Base-by-base conservation (phyloP, 53 echinoderm and acorn worm genomes). In the Paracentrotus lividus region DNA sequence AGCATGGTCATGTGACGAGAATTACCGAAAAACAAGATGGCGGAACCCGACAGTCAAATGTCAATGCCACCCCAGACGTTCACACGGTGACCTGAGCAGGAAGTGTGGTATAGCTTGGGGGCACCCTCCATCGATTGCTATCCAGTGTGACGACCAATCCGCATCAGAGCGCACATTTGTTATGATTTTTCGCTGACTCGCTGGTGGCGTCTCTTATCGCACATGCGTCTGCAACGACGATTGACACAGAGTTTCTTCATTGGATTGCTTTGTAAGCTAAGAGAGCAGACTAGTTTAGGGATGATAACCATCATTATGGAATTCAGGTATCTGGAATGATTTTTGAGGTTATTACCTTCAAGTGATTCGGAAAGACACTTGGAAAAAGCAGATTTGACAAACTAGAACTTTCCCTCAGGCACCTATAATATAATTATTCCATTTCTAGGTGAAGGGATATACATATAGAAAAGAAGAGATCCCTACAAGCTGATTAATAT, bases 111-210 rank as follows among this genome's bases (percentile, higher is more conserved):
- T 49, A 29, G 49, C 69, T 90, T 36, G 18, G 42, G 51, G 90
- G 68, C 72, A 69, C 90, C 68, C 90, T 90, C 72, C 90, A 56
- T 67, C 67, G 90, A 72, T 90, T 90, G 90, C 90, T 67, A 90
- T 72, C 53, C 72, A 90, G 49, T 90, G 68, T 90, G 90, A 42
- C 90, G 53, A 72, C 53, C 0, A 90, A 31, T 51, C 72, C 34
- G 90, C 68, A 90, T 90, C 72, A 51, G 90, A 90, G 90, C 72
- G 90, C 44, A 49, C 90, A 90, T 72, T 90, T 90, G 90, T 90
- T 90, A 72, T 90, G 29, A 90, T 90, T 90, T 90, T 49, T 12
- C n/a, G n/a, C n/a, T n/a, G n/a, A 53, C 67, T 72, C 33, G 69
- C 68, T 72, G 69, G 90, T 90, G 49, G 72, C 69, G 3, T 68